Percentiles rank a stretch among this genome's conserved stretches.
Evolutionary conservation across 1,140 invertebrate genomes (phyloP).

Genomic region (Drosophila nigrodunni): DNA sequence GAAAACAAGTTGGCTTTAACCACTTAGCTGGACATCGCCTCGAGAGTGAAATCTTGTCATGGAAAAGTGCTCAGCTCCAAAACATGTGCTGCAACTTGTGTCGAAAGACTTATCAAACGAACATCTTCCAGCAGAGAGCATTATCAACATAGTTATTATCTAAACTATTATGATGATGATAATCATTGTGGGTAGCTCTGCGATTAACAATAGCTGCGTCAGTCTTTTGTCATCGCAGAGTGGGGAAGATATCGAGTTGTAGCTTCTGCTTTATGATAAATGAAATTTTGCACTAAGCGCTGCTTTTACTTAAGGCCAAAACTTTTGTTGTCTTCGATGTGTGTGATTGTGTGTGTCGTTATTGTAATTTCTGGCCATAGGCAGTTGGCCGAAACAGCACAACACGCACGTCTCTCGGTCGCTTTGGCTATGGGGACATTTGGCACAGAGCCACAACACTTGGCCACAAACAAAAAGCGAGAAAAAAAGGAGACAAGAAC

Average conservation of each 20-base stretch:
- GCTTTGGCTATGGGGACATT: slow-evolving; percentile 14
- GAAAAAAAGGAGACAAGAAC: slow-evolving; percentile 3
- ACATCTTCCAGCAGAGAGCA: slow-evolving; percentile 11
- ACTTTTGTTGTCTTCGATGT: slow-evolving; percentile 51
- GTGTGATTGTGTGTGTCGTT: slow-evolving; percentile 41
- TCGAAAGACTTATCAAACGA: slow-evolving; percentile 54
- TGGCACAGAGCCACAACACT: slow-evolving; percentile 55
- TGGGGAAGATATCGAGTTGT: slow-evolving; percentile 15
- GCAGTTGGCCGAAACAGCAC: slow-evolving; percentile 34
- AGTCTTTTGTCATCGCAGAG: slow-evolving; percentile 73
- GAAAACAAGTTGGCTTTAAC: slow-evolving; percentile 53
- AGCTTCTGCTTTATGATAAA: slow-evolving; percentile 64
- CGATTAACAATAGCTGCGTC: slow-evolving; percentile 56
- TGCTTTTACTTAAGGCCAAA: slow-evolving; percentile 57
- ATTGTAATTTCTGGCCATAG: slow-evolving; percentile 69
- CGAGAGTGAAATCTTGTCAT: slow-evolving; percentile 71
- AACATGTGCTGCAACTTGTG: slow-evolving; percentile 67
- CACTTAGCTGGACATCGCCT: slow-evolving; percentile 46
- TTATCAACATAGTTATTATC: slow-evolving; percentile 44
- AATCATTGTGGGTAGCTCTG: slow-evolving; percentile 28
- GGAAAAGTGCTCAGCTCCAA: slow-evolving; percentile 60
- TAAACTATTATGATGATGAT: slow-evolving; percentile 8
- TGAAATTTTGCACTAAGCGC: slow-evolving; percentile 67
- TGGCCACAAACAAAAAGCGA: slow-evolving; percentile 36
- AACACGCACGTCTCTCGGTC: slow-evolving; percentile 54